These are phyloP conservation scores for Glaucomys volans DNA, from an alignment of 2,113 vertebrate genomes.

Conservation along the genomic window DNA sequence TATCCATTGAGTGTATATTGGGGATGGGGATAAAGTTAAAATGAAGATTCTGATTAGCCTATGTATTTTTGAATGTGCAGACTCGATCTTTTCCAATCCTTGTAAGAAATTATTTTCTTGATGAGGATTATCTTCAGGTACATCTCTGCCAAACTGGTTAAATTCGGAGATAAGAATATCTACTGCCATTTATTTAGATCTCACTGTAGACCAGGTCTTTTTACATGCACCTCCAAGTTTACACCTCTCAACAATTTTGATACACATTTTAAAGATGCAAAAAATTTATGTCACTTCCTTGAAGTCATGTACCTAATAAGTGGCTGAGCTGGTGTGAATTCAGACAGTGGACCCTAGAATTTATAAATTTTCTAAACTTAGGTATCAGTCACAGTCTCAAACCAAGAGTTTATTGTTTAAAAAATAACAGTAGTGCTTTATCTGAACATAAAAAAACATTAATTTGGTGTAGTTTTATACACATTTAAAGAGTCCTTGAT, in stretches of 20 bases:
- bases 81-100: constrained; percentile 26
- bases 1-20: neutral
- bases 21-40: neutral
- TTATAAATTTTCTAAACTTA: neutral
- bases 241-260: neutral
- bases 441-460: constrained; percentile 33
- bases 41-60: neutral
- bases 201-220: neutral
- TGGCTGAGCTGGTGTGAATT: neutral
- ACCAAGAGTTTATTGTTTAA: neutral
- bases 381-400: neutral
- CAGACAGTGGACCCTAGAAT: neutral
- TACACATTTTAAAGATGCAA: neutral
- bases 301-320: neutral
- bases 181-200: neutral
- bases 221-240: neutral
- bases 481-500: constrained; percentile 48
- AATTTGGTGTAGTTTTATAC: neutral
- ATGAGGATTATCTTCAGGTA: neutral
- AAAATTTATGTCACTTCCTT: constrained; percentile 11
- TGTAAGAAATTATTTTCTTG: constrained; percentile 19
- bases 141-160: neutral
- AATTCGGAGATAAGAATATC: neutral
- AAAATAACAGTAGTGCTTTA: neutral
- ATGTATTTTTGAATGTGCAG: neutral